A percentile compares a stretch with the other conserved stretches of the same genome.
Evolutionary conservation across 1,140 invertebrate genomes (phyloP).

Genomic region (Brachionus asplanchnoidis): DNA sequence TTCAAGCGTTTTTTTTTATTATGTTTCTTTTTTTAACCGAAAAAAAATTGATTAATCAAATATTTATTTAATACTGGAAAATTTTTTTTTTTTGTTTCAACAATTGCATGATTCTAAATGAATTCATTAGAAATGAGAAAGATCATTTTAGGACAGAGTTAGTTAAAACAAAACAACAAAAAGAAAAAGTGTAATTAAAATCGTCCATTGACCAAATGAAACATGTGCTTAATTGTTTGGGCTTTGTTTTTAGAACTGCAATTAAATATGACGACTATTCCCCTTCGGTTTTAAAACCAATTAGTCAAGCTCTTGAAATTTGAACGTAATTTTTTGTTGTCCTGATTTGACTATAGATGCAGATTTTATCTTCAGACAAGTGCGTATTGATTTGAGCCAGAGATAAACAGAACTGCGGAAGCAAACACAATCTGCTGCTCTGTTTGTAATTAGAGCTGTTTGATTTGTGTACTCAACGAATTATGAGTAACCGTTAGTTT

Average conservation of each 20-base stretch:
- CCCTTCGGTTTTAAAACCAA: neutral
- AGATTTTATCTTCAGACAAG: neutral
- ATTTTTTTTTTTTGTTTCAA: neutral
- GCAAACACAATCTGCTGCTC: neutral
- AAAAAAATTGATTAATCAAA: neutral
- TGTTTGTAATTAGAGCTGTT: conserved; percentile 1
- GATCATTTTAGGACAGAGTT: neutral
- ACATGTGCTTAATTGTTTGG: neutral
- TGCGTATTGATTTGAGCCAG: neutral
- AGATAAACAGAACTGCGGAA: neutral
- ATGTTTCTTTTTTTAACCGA: neutral
- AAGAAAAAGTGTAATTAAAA: neutral
- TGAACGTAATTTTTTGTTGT: neutral
- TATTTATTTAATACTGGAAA: neutral
- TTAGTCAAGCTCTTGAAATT: neutral
- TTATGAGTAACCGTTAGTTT: neutral
- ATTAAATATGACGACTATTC: neutral
- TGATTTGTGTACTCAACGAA: neutral
- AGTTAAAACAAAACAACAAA: neutral
- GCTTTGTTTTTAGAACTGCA: neutral
- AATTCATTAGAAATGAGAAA: neutral
- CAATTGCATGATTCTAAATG: neutral
- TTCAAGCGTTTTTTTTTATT: neutral
- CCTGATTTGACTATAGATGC: neutral
- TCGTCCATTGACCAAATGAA: neutral